These are phyloP conservation scores for Neosilurus hyrtlii DNA, from an alignment of 2,797 vertebrate genomes.

Conservation along the genomic window DNA sequence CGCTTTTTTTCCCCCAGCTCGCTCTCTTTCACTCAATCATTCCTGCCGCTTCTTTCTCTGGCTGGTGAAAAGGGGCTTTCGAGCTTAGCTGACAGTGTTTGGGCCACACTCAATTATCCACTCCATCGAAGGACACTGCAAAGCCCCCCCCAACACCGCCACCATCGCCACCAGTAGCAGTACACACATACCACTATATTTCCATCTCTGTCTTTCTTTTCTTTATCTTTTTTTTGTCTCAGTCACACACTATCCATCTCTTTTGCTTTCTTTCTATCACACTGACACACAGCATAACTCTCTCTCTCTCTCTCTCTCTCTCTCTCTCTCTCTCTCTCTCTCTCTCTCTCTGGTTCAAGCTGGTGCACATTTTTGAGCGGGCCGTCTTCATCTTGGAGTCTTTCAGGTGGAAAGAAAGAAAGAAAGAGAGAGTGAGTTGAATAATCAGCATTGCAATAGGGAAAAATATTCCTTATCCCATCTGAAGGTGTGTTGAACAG, in stretches of 20 bases:
- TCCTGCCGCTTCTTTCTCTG: constrained; percentile 59
- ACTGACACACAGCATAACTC: constrained; percentile 5
- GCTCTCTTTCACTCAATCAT: constrained; percentile 55
- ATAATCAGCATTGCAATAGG: constrained; percentile 32
- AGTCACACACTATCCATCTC: neutral
- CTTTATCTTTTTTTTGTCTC: neutral
- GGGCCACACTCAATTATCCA: constrained; percentile 79
- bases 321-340: constrained; percentile 37
- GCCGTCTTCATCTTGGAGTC: constrained; percentile 47
- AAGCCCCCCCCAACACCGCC: constrained; percentile 50
- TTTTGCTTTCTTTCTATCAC: constrained; percentile 21
- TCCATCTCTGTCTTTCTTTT: neutral
- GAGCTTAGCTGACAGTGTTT: constrained; percentile 73
- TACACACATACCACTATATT: constrained; percentile 21
- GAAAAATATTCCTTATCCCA: constrained; percentile 42
- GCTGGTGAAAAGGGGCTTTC: constrained; percentile 62
- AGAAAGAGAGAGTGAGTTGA: neutral
- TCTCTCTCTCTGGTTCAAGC: constrained; percentile 46
- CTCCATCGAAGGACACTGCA: constrained; percentile 68
- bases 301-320: no score
- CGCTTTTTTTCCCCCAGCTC: constrained; percentile 39
- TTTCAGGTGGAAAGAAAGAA: constrained; percentile 46
- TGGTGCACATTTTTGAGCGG: constrained; percentile 40
- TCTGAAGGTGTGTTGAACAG: constrained; percentile 28
- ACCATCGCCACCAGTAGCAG: constrained; percentile 36